Base-by-base conservation (phyloP, 2,888 invertebrate species). In the Andrena praecox region DNA sequence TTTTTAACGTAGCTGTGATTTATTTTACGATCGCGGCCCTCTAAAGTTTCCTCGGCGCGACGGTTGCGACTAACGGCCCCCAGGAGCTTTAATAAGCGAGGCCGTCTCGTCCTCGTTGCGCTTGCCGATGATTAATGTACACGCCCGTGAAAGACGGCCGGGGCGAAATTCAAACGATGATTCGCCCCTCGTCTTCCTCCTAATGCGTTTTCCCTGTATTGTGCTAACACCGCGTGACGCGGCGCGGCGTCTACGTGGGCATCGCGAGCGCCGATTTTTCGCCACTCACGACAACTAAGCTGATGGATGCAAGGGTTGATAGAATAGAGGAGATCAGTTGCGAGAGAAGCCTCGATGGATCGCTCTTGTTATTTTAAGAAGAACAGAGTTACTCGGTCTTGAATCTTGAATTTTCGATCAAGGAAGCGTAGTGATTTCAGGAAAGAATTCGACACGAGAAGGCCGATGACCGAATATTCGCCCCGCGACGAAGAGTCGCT, bases 121-220 rank as follows among this genome's bases (percentile, higher is more conserved):
- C 29, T 64, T 8, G 20, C 54, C 54, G 71, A 70, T 84, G 83
- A 84, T 84, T 84, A 84, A 84, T 82, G 71, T 54, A 20, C 52
- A 20, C 50, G n/a, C 5, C 16, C 20, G 20, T 24, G 42, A 56
- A 77, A 72, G 72, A 74, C 72, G 68, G 60, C 67, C 4, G 33
- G 10, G 29, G 31, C 48, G 54, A 48, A 35, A 52, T 63, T 29
- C 59, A 20, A 72, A 66, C 52, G 16, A 8, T 52, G 56, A 50
- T 64, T 42, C 48, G 33, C 54, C 33, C 3, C 24, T 27, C 63
- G 54, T 16, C 20, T 52, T 35, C 35, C 63, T 31, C 60, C 68
- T 82, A 82, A 80, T 82, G 81, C 82, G 74, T 81, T 82, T 81
- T 35, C 56, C 82, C 59, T 82, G 81, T 82, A 81, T 77, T 31